Evolutionary conservation across 2,888 invertebrate genomes (phyloP).

Genomic region (Anorthoa munda): DNA sequence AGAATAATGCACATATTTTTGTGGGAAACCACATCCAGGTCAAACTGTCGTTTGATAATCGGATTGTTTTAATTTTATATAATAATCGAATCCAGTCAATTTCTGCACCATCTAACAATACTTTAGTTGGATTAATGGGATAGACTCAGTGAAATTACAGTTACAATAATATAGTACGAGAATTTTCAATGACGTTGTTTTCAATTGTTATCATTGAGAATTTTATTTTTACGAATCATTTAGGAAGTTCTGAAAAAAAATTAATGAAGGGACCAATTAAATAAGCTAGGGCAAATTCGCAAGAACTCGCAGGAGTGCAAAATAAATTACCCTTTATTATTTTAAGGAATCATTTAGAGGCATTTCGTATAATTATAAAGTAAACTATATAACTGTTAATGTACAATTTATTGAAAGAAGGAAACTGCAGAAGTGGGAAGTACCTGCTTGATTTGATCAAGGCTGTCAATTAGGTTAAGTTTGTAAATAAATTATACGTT

Average conservation of each 20-base stretch:
- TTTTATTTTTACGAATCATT: too few relatives aligned
- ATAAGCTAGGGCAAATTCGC: too few relatives aligned
- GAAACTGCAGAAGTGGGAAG: not conserved
- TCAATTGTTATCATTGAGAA: too few relatives aligned
- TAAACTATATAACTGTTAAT: not conserved
- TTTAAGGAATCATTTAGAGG: not conserved
- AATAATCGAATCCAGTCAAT: not conserved
- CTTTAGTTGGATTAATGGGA: not conserved
- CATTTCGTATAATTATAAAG: not conserved
- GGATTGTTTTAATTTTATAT: not conserved
- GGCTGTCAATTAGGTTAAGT: conserved; percentile 54
- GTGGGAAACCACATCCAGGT: not conserved
- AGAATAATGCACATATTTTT: not conserved
- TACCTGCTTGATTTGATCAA: conserved; percentile 61
- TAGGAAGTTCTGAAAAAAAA: too few relatives aligned
- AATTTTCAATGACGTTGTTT: too few relatives aligned
- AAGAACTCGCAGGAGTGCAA: too few relatives aligned
- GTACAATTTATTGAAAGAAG: conserved; percentile 13
- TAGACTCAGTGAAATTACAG: not conserved
- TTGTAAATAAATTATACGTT: conserved; percentile 56
- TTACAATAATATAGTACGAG: not conserved
- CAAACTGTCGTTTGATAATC: not conserved
- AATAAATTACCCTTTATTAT: not conserved
- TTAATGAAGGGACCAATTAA: too few relatives aligned
- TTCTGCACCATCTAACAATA: not conserved